Evolutionary conservation across 2,113 vertebrate species (phyloP).

Genomic region (Oryzias curvinotus): DNA sequence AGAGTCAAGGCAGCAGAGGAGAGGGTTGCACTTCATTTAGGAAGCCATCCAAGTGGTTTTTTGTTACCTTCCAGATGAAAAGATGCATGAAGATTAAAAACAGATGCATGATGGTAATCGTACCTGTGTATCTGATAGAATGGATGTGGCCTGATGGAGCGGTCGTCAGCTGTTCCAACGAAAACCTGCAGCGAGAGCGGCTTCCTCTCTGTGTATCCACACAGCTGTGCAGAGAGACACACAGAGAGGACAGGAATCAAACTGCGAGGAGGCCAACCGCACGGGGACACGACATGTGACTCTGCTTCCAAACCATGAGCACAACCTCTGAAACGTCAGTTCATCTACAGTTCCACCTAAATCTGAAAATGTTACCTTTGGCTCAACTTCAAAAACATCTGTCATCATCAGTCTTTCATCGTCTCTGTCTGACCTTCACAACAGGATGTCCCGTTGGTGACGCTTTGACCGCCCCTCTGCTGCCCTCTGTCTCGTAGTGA

Average conservation of each 20-base stretch:
- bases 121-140: slow-evolving; percentile 93
- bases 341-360: too few species aligned
- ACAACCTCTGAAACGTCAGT: not conserved
- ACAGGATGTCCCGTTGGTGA: slow-evolving; percentile 85
- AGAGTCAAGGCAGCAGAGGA: slow-evolving; percentile 25
- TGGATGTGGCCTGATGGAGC: slow-evolving; percentile 87
- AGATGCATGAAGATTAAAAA: too few species aligned
- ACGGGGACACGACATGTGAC: slow-evolving; percentile 8
- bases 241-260: slow-evolving; percentile 16
- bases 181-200: slow-evolving; percentile 91
- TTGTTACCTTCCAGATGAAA: too few species aligned
- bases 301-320: not conserved
- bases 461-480: slow-evolving; percentile 89
- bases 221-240: slow-evolving; percentile 73
- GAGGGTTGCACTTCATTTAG: too few species aligned
- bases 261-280: slow-evolving; percentile 34
- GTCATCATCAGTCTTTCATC: too few species aligned
- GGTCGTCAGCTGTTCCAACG: slow-evolving; percentile 90
- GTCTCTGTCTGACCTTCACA: slow-evolving; percentile 80
- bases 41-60: too few species aligned
- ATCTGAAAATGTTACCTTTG: too few species aligned
- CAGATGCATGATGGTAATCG: not conserved
- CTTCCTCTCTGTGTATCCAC: slow-evolving; percentile 85
- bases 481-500: slow-evolving; percentile 92
- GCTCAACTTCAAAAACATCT: too few species aligned